Evolutionary conservation across 2,888 invertebrate genomes (phyloP), one percentile per base, ranked within the genome.

Genomic region (Drosophila demipolita): DNA sequence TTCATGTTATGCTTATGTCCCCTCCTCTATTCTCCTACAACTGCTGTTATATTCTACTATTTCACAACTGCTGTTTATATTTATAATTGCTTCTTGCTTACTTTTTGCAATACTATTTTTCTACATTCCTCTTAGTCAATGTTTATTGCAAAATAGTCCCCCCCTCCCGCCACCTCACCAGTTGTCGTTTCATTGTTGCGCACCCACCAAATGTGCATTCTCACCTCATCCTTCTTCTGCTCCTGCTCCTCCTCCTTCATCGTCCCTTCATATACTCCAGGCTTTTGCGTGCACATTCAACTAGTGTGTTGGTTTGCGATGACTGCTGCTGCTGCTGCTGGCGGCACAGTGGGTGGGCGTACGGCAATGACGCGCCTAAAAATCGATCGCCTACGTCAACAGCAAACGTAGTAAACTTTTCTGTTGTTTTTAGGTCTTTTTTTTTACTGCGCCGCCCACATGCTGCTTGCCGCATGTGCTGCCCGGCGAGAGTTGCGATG

Each of bases 321-420:
- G 45, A 17, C 48, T 74, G 63, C 68, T 50, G 58, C 64, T 63
- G 69, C 59, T 59, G 52, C 55, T 38, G 23, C 29, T 29, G 52
- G 65, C 50, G 69, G n/a, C 29, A 29, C 32, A n/a, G 54, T 66
- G 40, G 63, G 65, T 65, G 60, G 64, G 61, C 48, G 69, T 40
- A 45, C 26, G 17, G 57, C 63, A 32, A 58, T 67, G 82, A 83
- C 74, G 81, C 74, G 74, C 59, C 72, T 64, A 53, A 73, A 85
- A 88, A 84, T 84, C 89, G 84, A 84, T 84, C 82, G 75, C 88
- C 86, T 87, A 87, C 86, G 84, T 82, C 89, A 87, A 87, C 84
- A 86, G 73, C 64, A 86, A 86, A 78, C 82, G 83, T 83, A 82
- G 89, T 88, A 82, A 82, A 75, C 87, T 66, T 66, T 69, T 52